Evolutionary conservation across 2,797 vertebrate genomes (phyloP).

Genomic region (Sebastes jordani): DNA sequence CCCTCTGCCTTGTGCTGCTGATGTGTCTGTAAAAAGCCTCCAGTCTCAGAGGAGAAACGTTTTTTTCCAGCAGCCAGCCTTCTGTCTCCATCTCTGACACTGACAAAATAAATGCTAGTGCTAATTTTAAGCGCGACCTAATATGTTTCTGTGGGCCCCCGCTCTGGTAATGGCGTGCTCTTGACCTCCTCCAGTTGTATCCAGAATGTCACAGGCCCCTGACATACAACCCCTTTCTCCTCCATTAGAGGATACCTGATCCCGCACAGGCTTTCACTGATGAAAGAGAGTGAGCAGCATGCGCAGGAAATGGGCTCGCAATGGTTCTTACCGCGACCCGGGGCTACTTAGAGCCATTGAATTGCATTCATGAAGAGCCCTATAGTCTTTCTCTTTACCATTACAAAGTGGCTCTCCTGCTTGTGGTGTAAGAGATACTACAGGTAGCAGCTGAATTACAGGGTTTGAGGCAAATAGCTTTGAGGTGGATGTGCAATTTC

Average conservation of each 20-base stretch:
- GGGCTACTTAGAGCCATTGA: conserved; percentile 68
- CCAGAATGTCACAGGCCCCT: conserved; percentile 64
- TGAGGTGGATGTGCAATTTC: conserved; percentile 11
- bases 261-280: conserved; percentile 51
- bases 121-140: conserved; percentile 56
- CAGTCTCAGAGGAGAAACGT: conserved; percentile 28
- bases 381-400: conserved; percentile 62
- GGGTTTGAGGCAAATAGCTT: conserved; percentile 36
- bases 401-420: conserved; percentile 58
- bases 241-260: conserved; percentile 85
- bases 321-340: conserved; percentile 60
- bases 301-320: conserved; percentile 66
- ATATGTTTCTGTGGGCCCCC: conserved; percentile 27
- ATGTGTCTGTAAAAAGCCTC: conserved; percentile 34
- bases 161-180: conserved; percentile 40
- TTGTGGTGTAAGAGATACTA: conserved; percentile 66
- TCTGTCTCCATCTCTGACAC: conserved; percentile 46
- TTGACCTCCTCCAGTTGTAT: conserved; percentile 48
- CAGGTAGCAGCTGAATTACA: conserved; percentile 66
- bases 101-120: conserved; percentile 50
- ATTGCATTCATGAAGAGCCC: conserved; percentile 68
- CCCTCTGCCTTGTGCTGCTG: neutral
- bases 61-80: conserved; percentile 29
- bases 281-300: conserved; percentile 40
- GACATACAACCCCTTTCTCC: conserved; percentile 56